phyloP scores from a whole-genome alignment of 2,888 invertebrate species.

The Drosophila dives region DNA sequence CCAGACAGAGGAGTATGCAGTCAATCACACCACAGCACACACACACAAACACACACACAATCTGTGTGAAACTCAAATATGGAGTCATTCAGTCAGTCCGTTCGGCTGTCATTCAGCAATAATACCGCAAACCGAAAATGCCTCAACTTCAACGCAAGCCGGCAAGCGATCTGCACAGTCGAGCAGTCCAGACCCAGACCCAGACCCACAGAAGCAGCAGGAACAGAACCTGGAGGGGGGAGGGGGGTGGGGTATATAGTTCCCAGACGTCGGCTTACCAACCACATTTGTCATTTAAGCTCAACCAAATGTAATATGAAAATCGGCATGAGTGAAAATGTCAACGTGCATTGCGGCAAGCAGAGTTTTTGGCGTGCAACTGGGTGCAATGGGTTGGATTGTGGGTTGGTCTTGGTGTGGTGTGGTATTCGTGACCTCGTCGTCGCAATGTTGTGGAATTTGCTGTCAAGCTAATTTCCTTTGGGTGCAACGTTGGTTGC shows the following conservation, averaged over 20 bases:
- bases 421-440: slow-evolving; percentile 50
- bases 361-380: slow-evolving; percentile 14
- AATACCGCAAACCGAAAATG: slow-evolving; percentile 70
- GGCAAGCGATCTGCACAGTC: slow-evolving; percentile 41
- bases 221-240: neutral
- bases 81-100: slow-evolving; percentile 49
- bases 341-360: slow-evolving; percentile 67
- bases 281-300: slow-evolving; percentile 79
- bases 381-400: slow-evolving; percentile 13
- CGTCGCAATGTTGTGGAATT: slow-evolving; percentile 74
- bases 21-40: slow-evolving; percentile 22
- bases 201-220: neutral
- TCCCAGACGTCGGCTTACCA: slow-evolving; percentile 71
- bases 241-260: neutral
- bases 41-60: slow-evolving; percentile 13
- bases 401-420: slow-evolving; percentile 36
- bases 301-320: slow-evolving; percentile 77
- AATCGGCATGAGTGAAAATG: slow-evolving; percentile 75
- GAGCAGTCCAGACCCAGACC: slow-evolving; percentile 7
- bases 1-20: slow-evolving; percentile 51
- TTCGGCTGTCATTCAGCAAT: slow-evolving; percentile 63
- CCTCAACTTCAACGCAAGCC: slow-evolving; percentile 63
- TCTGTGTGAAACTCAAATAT: slow-evolving; percentile 28
- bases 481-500: slow-evolving; percentile 69
- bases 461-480: slow-evolving; percentile 83